These are phyloP conservation scores for Drosophila rellima DNA, from an alignment of 2,888 invertebrate genomes.

Conservation along the genomic window DNA sequence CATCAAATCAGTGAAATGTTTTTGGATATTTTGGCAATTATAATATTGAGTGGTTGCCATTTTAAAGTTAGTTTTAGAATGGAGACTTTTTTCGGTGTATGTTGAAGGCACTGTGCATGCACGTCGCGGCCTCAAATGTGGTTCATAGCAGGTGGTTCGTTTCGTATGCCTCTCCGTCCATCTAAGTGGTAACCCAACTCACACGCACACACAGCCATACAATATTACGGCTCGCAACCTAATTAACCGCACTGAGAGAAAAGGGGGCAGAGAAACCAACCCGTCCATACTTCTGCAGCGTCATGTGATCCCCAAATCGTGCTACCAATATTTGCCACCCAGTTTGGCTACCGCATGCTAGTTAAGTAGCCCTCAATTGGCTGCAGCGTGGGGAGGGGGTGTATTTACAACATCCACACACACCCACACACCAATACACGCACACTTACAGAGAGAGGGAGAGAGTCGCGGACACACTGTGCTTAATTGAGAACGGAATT, in stretches of 20 bases:
- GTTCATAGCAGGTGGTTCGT: slow-evolving; percentile 18
- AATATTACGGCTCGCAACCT: slow-evolving; percentile 76
- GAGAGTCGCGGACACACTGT: slow-evolving; percentile 25
- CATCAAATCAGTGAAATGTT: too few relatives aligned
- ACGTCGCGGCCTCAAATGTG: slow-evolving; percentile 47
- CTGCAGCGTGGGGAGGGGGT: slow-evolving; percentile 23
- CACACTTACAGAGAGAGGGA: too few relatives aligned
- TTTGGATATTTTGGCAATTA: too few relatives aligned
- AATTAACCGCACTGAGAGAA: slow-evolving; percentile 63
- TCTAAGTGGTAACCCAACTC: slow-evolving; percentile 25
- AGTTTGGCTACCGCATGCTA: slow-evolving; percentile 33
- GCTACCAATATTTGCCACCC: slow-evolving; percentile 52
- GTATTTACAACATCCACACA: background rate
- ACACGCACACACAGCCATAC: slow-evolving; percentile 37
- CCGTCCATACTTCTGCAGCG: background rate
- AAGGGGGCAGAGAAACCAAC: slow-evolving; percentile 1
- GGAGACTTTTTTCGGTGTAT: slow-evolving; percentile 8
- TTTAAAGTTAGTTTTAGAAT: too few relatives aligned
- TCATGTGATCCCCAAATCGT: slow-evolving; percentile 28
- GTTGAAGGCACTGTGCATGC: slow-evolving; percentile 40
- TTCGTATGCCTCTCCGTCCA: slow-evolving; percentile 2
- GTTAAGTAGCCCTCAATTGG: slow-evolving; percentile 42
- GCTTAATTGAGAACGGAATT: slow-evolving; percentile 74
- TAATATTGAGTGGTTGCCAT: too few relatives aligned
- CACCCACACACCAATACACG: slow-evolving; percentile 3